These are phyloP conservation scores for Spongilla lacustris DNA, from an alignment of 37 sponge, comb jelly and placozoan species.

Conservation along the genomic window DNA sequence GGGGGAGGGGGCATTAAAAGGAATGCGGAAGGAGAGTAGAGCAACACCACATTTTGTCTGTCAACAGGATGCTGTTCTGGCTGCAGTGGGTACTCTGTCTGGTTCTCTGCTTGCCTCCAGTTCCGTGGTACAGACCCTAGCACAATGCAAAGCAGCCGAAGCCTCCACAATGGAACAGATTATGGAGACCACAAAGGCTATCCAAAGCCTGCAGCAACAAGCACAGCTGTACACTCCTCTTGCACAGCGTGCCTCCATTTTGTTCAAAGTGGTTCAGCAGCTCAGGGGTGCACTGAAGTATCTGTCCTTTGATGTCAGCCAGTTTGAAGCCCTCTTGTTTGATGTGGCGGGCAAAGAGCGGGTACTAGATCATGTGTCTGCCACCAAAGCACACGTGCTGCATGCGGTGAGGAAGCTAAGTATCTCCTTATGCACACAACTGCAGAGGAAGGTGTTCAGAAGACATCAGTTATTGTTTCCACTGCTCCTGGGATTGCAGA, in stretches of 20 bases:
- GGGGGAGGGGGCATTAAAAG: too few relatives aligned
- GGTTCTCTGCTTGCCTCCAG: not conserved
- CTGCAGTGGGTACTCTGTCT: not conserved
- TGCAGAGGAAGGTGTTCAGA: constrained; percentile 6
- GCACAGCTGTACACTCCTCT: constrained; percentile 30
- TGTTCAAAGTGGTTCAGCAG: constrained; percentile 18
- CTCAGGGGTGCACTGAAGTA: constrained; percentile 16
- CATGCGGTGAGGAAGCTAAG: constrained; percentile 4
- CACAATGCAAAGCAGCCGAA: constrained; percentile 15
- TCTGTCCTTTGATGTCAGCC: constrained; percentile 8
- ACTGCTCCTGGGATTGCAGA: constrained; percentile 33
- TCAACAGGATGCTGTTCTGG: constrained; percentile 5
- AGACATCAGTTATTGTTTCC: constrained; percentile 52
- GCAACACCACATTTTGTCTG: not conserved
- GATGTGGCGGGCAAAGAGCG: not conserved
- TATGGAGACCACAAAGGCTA: constrained; percentile 36
- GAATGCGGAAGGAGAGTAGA: not conserved
- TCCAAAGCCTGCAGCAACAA: constrained; percentile 20
- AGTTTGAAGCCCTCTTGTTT: constrained; percentile 12
- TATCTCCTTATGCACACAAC: not conserved
- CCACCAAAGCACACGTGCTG: constrained; percentile 31
- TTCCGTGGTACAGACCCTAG: constrained; percentile 1
- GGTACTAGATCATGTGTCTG: constrained; percentile 4
- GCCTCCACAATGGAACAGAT: constrained; percentile 26
- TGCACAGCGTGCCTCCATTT: constrained; percentile 17